A percentile compares a stretch with the other conserved stretches of the same genome.
Evolutionary conservation across 2,888 invertebrate species (phyloP).

Genomic region (Nasonovia ribisnigri): DNA sequence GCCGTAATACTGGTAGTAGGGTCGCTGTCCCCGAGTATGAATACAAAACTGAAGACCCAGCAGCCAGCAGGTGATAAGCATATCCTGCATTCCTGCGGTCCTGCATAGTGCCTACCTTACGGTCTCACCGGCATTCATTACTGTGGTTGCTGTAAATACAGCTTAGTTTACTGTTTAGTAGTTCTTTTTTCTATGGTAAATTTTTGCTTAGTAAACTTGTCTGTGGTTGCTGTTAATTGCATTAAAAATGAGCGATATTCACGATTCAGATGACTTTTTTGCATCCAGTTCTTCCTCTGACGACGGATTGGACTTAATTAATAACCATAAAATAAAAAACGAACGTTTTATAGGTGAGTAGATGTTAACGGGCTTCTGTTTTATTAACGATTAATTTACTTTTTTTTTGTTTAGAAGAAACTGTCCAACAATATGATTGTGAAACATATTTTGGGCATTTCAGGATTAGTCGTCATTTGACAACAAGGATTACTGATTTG

Average conservation of each 20-base stretch:
- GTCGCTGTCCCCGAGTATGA: no score
- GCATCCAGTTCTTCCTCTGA: slow-evolving; percentile 17
- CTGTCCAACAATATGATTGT: slow-evolving; percentile 1
- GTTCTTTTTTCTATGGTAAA: no score
- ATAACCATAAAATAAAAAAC: slow-evolving; percentile 17
- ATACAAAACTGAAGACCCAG: no score
- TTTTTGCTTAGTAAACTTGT: no score
- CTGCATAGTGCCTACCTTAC: no score
- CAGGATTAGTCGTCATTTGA: neutral
- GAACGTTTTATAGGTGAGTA: slow-evolving; percentile 17
- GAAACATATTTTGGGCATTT: slow-evolving; percentile 16
- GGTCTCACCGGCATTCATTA: no score
- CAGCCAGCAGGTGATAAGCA: no score
- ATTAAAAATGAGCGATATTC: slow-evolving; percentile 13
- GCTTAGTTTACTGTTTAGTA: no score
- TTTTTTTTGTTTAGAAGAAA: slow-evolving; percentile 14
- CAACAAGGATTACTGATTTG: slow-evolving; percentile 12
- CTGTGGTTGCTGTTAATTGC: no score
- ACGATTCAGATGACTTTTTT: neutral
- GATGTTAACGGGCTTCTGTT: neutral
- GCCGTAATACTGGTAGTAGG: no score
- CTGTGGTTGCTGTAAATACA: neutral
- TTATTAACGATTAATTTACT: neutral
- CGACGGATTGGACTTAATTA: neutral
- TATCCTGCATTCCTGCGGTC: no score